Evolutionary conservation across 1,140 invertebrate species (phyloP).

Genomic region (Reticulitermes speratus): DNA sequence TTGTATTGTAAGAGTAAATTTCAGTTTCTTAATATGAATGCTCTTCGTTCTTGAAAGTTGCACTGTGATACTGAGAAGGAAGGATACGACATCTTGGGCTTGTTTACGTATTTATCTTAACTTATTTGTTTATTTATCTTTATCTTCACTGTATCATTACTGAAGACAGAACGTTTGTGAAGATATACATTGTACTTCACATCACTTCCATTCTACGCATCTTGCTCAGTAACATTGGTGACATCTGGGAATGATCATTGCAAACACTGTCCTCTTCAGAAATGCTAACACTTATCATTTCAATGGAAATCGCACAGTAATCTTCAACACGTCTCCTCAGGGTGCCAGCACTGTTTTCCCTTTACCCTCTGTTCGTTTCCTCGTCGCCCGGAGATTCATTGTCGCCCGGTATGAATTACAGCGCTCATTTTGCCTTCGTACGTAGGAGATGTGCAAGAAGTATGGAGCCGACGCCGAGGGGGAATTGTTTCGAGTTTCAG

Average conservation of each 20-base stretch:
- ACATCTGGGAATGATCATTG: neutral
- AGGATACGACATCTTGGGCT: too few species aligned
- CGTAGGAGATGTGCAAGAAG: neutral
- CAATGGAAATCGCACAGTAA: slow-evolving; percentile 2
- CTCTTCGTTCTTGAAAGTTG: too few species aligned
- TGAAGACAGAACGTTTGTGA: too few species aligned
- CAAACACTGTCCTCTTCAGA: neutral
- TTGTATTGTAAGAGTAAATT: too few species aligned
- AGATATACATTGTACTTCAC: too few species aligned
- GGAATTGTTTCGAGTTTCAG: neutral
- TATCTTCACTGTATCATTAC: too few species aligned
- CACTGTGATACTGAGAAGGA: too few species aligned
- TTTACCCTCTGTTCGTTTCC: neutral
- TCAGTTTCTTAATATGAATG: too few species aligned
- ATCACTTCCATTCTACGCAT: too few species aligned
- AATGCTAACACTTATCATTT: neutral
- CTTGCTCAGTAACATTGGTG: neutral
- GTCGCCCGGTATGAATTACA: neutral
- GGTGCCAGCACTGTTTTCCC: neutral
- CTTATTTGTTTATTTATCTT: too few species aligned
- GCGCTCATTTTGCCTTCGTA: neutral
- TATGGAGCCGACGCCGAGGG: neutral
- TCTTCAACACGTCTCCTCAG: neutral
- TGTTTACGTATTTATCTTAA: too few species aligned
- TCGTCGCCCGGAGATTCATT: neutral